Percentiles rank a stretch among this genome's conserved stretches.
Conservation (phyloP, 2,113 vertebrate genomes). For the Elaphurus davidianus region DNA sequence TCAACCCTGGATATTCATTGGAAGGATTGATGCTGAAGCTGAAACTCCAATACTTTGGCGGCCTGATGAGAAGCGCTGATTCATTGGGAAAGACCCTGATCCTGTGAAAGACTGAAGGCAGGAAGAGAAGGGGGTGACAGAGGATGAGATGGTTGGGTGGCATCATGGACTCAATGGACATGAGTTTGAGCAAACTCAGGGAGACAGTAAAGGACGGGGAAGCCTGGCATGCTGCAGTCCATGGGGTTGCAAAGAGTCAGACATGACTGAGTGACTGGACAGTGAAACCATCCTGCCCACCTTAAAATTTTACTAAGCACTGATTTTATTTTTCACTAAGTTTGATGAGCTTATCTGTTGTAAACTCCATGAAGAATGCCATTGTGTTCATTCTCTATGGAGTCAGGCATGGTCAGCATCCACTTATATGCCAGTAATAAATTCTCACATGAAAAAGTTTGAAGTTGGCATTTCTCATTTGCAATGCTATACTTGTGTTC, state of each 20-base stretch:
- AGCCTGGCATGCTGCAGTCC: not conserved
- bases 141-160: not conserved
- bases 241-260: not conserved
- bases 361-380: not conserved
- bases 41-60: not conserved
- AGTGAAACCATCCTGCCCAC: not conserved
- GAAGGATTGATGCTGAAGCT: not conserved
- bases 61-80: not conserved
- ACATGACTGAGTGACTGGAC: not conserved
- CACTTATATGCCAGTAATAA: not conserved
- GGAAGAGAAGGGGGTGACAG: not conserved
- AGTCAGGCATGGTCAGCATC: not conserved
- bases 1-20: not conserved
- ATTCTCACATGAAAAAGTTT: no score
- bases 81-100: not conserved
- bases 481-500: not conserved
- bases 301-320: not conserved
- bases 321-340: not conserved
- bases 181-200: not conserved
- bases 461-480: not conserved
- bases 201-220: not conserved
- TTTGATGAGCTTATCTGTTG: not conserved
- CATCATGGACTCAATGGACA: not conserved
- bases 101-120: not conserved
- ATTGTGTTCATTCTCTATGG: not conserved